A percentile compares a stretch with the other conserved stretches of the same genome.
phyloP scores from a whole-genome alignment of 1,140 invertebrate species.

The Drosophila littoralis region DNA sequence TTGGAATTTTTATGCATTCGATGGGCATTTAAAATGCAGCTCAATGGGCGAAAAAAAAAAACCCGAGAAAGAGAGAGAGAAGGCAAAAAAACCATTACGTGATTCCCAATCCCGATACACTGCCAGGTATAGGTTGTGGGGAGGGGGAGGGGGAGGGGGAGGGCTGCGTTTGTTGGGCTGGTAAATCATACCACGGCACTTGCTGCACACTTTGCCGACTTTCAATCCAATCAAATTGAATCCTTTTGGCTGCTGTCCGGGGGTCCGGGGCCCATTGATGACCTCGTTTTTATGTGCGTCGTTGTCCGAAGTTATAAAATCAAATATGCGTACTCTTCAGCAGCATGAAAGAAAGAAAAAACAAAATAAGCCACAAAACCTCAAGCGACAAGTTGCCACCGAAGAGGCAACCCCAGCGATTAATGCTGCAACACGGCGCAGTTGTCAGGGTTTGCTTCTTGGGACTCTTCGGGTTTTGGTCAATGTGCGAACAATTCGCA shows the following conservation, averaged over 20 bases:
- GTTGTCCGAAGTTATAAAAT: constrained; percentile 78
- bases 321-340: constrained; percentile 66
- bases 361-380: constrained; percentile 25
- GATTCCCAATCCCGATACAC: constrained; percentile 55
- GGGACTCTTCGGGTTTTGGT: constrained; percentile 21
- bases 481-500: constrained; percentile 80
- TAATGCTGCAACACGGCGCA: constrained; percentile 62
- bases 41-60: constrained; percentile 62
- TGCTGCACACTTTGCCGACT: constrained; percentile 37
- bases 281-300: constrained; percentile 78
- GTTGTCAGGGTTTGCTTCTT: constrained; percentile 20
- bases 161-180: constrained; percentile 7
- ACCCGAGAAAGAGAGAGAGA: neutral
- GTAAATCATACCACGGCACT: constrained; percentile 74
- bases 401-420: constrained; percentile 27
- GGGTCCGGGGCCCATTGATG: constrained; percentile 53
- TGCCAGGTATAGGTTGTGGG: neutral
- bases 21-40: constrained; percentile 81
- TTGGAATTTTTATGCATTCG: constrained; percentile 73
- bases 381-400: constrained; percentile 63
- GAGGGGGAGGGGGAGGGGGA: neutral
- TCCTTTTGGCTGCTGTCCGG: constrained; percentile 65
- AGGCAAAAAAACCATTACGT: constrained; percentile 65
- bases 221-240: constrained; percentile 83
- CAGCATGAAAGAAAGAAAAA: neutral